These are phyloP conservation scores for Salvator merianae DNA, from an alignment of 2,113 vertebrate species.

Conservation along the genomic window DNA sequence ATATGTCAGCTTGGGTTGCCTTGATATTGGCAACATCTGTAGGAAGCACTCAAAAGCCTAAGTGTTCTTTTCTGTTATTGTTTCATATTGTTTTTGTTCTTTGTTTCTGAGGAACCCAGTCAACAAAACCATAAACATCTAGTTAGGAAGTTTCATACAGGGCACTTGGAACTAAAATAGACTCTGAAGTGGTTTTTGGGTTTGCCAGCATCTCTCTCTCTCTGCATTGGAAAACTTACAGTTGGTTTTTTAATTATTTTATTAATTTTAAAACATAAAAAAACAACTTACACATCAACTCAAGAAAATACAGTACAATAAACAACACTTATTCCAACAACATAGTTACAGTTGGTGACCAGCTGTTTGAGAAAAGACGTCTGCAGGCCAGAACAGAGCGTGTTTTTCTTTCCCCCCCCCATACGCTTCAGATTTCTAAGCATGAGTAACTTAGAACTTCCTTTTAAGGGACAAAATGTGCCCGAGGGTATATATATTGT, in stretches of 20 bases:
- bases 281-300: no score
- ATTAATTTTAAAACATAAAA: no score
- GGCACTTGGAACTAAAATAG: background rate
- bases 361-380: background rate
- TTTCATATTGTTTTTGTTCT: no score
- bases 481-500: background rate
- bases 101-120: background rate
- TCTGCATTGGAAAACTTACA: background rate
- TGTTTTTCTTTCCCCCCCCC: background rate
- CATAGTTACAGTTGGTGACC: background rate
- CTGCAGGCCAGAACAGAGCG: background rate
- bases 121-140: background rate
- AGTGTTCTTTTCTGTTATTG: no score
- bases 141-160: background rate
- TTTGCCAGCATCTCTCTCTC: background rate
- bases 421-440: background rate
- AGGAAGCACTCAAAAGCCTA: background rate
- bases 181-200: background rate
- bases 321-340: no score
- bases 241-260: no score
- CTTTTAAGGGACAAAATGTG: background rate
- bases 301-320: no score
- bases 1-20: background rate
- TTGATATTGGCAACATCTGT: background rate
- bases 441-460: background rate